Percentiles rank a stretch among this genome's conserved stretches.
phyloP scores from a whole-genome alignment of 2,113 vertebrate genomes.

The Hystrix brachyura region DNA sequence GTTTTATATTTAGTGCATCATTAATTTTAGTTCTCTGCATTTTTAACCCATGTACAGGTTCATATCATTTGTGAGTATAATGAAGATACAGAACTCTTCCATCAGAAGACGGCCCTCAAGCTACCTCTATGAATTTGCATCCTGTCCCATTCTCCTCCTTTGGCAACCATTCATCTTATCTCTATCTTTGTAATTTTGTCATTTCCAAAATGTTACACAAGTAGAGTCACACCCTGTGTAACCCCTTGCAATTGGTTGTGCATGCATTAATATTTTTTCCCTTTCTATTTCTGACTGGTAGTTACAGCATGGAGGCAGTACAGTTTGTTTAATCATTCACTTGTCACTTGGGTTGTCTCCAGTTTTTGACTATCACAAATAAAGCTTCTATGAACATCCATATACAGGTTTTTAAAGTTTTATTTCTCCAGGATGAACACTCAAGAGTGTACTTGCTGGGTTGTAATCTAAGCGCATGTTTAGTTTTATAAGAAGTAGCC shows the following conservation, averaged over 20 bases:
- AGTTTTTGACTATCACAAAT: neutral
- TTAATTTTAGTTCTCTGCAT: neutral
- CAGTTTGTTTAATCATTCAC: neutral
- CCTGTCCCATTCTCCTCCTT: neutral
- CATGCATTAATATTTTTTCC: neutral
- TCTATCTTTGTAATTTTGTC: neutral
- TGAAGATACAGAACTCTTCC: neutral
- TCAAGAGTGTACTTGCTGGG: neutral
- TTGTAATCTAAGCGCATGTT: neutral
- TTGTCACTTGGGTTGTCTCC: neutral
- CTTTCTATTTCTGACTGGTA: neutral
- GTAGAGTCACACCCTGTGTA: neutral
- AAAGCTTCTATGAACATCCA: neutral
- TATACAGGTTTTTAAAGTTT: neutral
- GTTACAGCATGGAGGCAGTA: neutral
- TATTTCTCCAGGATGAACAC: neutral
- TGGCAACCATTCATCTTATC: neutral
- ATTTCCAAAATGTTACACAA: neutral
- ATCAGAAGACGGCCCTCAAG: neutral
- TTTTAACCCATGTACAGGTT: neutral
- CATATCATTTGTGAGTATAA: neutral
- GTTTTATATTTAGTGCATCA: neutral
- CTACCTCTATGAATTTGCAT: constrained; percentile 59
- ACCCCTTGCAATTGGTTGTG: neutral
- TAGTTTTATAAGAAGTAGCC: neutral